Percentiles rank a stretch among this genome's conserved stretches.
phyloP scores from a whole-genome alignment of 1,140 invertebrate genomes.

The Neodiprion virginianus region DNA sequence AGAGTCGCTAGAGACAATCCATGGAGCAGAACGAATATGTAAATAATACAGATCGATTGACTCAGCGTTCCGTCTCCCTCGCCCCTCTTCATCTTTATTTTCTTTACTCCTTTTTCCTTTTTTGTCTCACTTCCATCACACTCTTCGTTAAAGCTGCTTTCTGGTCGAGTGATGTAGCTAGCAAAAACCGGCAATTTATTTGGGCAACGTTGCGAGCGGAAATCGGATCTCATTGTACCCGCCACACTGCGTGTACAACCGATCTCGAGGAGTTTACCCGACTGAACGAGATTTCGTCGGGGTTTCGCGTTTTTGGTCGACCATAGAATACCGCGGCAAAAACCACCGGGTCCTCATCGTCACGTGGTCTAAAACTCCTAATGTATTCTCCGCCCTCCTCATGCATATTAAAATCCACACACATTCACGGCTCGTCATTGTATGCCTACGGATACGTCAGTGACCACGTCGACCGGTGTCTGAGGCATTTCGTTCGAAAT shows the following conservation, averaged over 20 bases:
- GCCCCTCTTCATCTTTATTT: background rate
- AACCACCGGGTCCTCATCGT: background rate
- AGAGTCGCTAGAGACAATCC: conserved; percentile 25
- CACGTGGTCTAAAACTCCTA: background rate
- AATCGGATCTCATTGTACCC: background rate
- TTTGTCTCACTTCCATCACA: background rate
- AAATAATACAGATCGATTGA: conserved; percentile 40
- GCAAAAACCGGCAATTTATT: background rate
- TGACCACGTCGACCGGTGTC: too few species aligned
- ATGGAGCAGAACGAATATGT: conserved; percentile 35
- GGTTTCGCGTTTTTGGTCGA: conserved; percentile 1
- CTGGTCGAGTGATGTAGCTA: background rate
- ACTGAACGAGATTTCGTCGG: background rate
- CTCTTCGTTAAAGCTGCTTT: background rate
- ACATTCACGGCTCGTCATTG: too few species aligned
- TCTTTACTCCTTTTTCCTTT: background rate
- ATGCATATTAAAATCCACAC: background rate
- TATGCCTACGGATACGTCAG: too few species aligned
- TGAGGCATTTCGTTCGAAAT: too few species aligned
- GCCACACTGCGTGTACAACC: too few species aligned
- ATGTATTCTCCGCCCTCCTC: background rate
- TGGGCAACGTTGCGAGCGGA: background rate
- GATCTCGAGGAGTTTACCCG: too few species aligned
- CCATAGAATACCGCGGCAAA: background rate
- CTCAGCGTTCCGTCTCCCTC: background rate